Conservation (phyloP, 2,797 vertebrate genomes). For the Acanthurus leucopareius region DNA sequence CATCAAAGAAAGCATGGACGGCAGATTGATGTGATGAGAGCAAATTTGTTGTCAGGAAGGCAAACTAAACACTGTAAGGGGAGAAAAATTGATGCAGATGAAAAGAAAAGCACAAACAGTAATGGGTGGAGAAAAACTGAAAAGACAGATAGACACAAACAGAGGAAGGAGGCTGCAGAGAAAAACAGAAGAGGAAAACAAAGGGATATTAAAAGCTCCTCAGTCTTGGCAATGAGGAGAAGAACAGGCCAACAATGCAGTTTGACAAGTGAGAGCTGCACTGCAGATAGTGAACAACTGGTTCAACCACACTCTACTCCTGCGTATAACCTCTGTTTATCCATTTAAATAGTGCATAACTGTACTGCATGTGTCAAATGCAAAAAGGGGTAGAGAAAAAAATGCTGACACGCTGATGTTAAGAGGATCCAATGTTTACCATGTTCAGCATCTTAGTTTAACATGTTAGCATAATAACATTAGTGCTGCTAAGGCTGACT, state of each 20-base stretch:
- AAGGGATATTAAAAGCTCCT: conserved; percentile 59
- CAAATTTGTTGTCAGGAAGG: conserved; percentile 11
- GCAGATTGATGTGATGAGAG: background rate
- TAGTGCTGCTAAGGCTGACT: background rate
- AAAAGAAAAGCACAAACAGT: conserved; percentile 1
- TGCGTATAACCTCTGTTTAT: conserved; percentile 20
- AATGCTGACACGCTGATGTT: background rate
- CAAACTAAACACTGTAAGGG: conserved; percentile 24
- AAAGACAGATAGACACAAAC: background rate
- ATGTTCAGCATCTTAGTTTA: background rate
- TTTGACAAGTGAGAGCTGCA: conserved; percentile 71
- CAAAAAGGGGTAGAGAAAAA: background rate
- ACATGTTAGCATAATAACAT: background rate
- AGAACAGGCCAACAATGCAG: conserved; percentile 61
- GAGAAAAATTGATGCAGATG: conserved; percentile 11
- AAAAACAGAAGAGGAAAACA: conserved; percentile 44
- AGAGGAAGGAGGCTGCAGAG: conserved; percentile 45
- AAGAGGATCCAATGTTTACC: background rate
- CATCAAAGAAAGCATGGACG: conserved; percentile 5
- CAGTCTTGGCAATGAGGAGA: conserved; percentile 62
- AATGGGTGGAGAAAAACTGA: background rate
- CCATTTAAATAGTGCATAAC: conserved; percentile 21
- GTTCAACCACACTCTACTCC: conserved; percentile 36
- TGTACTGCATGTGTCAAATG: background rate
- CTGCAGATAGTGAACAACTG: conserved; percentile 71